Base-by-base conservation (phyloP, 92 coral and sea anemone species). In the Umimayanthus chanpuru region DNA sequence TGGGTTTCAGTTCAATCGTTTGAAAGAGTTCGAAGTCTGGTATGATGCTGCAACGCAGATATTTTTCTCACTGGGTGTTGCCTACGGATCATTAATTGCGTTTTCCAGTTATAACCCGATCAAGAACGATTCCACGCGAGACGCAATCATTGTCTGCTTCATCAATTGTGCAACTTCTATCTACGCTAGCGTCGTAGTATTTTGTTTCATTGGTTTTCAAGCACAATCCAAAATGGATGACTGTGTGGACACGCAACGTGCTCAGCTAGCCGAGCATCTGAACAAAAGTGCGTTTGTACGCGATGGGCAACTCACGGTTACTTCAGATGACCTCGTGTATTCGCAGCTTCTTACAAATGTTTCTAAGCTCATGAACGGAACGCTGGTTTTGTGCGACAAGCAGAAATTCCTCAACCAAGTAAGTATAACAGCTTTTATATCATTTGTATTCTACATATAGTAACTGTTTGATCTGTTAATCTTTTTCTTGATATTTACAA, bases 111-210 rank as follows among this genome's bases (percentile, higher is more conserved):
- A 97, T 85, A 97, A 95, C 73, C 99, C 99, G 36, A 92, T 97
- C 80, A 97, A 97, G 86, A 95, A 96, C 85, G 99, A 97, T 73
- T 97, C 98, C n/a, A 97, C 96, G 5, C 90, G 91, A 56, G 99
- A 97, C 85, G 98, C 99, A 43, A 97, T 97, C 5, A 96, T 95
- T 16, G 99, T 97, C 38, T 97, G 99, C 70, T 93, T 97, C 79
- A 91, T 97, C 87, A 95, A 97, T 90, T 97, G 98, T 67, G 98
- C 98, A 25, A 94, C 95, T 5, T 97, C 99, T 25, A 95, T 97
- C 86, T 97, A 97, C 93, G 99, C 99, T 72, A 95, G 98, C 76
- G 98, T 97, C 29, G 99, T 97, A 2, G 99, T 97, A 76, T 97
- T 97, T 50, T 94, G 96, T 80, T 97, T 97, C 72, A 97, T 97